Evolutionary conservation across 1,140 invertebrate genomes (phyloP).

Genomic region (Drosophila neocordata): DNA sequence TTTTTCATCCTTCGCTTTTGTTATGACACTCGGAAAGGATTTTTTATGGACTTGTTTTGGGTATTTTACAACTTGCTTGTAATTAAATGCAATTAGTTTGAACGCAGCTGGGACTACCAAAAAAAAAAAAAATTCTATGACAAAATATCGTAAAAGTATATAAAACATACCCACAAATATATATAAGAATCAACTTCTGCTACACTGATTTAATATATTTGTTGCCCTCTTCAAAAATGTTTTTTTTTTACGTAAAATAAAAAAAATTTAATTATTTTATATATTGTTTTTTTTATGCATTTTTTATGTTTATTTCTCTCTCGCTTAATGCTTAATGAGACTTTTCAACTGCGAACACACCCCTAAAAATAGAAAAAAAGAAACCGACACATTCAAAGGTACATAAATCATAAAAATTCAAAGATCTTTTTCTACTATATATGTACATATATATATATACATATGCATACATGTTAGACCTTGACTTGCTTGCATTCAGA

Average conservation of each 20-base stretch:
- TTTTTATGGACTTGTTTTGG: conserved; percentile 44
- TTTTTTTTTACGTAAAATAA: conserved; percentile 59
- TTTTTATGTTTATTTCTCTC: conserved; percentile 58
- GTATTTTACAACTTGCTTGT: conserved; percentile 42
- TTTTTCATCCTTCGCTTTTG: conserved; percentile 26
- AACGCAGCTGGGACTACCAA: conserved; percentile 36
- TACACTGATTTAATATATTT: conserved; percentile 42
- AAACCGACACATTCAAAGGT: background rate
- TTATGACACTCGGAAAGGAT: conserved; percentile 41
- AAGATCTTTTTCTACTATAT: conserved; percentile 22
- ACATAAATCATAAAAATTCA: conserved; percentile 45
- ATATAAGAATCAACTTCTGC: conserved; percentile 38
- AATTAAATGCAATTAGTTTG: conserved; percentile 60
- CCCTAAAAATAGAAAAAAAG: conserved; percentile 25
- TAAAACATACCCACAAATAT: conserved; percentile 35
- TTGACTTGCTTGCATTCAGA: conserved; percentile 31
- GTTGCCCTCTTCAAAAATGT: conserved; percentile 37
- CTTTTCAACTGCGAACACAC: conserved; percentile 39
- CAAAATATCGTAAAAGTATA: conserved; percentile 54
- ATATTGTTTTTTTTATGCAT: conserved; percentile 45
- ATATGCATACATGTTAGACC: conserved; percentile 9
- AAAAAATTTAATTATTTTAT: conserved; percentile 24
- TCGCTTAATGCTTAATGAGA: conserved; percentile 58
- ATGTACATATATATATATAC: background rate
- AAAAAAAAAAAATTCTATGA: conserved; percentile 56